Evolutionary conservation across 2,797 vertebrate species (phyloP), one percentile per base, ranked within the genome.

Genomic region (Florisuga fusca): DNA sequence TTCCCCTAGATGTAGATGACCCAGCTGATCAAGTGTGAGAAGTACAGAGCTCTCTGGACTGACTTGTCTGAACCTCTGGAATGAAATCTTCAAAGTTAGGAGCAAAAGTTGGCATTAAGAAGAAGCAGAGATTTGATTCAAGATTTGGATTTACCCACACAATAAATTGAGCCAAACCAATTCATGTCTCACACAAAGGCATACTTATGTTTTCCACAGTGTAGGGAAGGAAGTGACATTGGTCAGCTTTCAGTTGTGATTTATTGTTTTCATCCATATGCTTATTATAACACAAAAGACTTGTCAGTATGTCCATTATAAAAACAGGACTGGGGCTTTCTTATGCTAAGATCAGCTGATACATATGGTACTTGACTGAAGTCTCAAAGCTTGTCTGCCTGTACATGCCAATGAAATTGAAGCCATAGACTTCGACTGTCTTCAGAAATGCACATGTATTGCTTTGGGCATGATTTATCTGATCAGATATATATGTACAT

Each of bases 1-100:
- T 84, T 90, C 54, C 72, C 58, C 53, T 41, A 87, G 81, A 96
- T 87, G 90, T 7, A 94, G 91, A 97, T 94, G 89, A 93, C 89
- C 84, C 94, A 88, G 83, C n/a, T 94, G 92, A 93, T 97, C 96
- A 72, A 95, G 87, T 96, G 64, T 94, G 93, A 96, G 97, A 97
- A 89, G 50, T 51, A 50, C n/a, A 33, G 53, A 87, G 86, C 27
- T 46, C 54, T 27, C 27, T 61, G 66, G 63, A 53, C 62, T 69
- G 92, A 94, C 78, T 84, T 45, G 18, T 63, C 55, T 87, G 76
- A 95, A 91, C 88, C 71, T 93, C 91, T 94, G 93, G 84, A 92
- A 86, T 50, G 69, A 96, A 97, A 90, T 88, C 93, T 93, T 96
- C 91, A 93, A 94, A 97, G 90, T 76, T 55, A 51, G 64, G 7